Evolutionary conservation across 2,797 vertebrate genomes (phyloP).

Genomic region (Enteromius trimaculatus): DNA sequence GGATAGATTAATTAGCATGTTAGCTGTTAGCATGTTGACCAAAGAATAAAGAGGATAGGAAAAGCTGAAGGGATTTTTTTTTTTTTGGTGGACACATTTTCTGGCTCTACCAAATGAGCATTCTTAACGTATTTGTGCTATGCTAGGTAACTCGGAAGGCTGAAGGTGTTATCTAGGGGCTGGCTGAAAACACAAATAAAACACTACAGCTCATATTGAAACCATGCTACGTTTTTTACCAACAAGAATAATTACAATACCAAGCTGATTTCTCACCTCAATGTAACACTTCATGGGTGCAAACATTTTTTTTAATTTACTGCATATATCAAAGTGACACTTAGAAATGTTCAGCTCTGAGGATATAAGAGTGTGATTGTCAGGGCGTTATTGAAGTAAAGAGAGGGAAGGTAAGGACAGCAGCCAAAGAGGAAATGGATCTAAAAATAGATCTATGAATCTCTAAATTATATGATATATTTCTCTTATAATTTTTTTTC

Average conservation of each 20-base stretch:
- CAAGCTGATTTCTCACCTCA: neutral
- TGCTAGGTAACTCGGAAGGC: too few species aligned
- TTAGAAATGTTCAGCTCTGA: constrained; percentile 4
- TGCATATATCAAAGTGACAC: neutral
- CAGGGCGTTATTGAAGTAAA: neutral
- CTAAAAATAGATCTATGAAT: neutral
- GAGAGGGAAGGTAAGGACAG: constrained; percentile 8
- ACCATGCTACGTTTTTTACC: neutral
- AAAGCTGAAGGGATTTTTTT: too few species aligned
- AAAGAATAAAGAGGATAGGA: neutral
- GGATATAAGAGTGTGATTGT: neutral
- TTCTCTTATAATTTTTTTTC: constrained; percentile 3
- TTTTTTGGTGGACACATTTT: neutral
- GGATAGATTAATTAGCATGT: too few species aligned
- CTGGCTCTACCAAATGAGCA: neutral
- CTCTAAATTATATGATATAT: neutral
- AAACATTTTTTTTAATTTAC: neutral
- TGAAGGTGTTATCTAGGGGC: too few species aligned
- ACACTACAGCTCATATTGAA: neutral
- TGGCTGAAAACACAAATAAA: neutral
- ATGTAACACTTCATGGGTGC: neutral
- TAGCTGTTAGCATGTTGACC: neutral
- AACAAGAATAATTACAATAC: neutral
- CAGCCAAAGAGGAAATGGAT: constrained; percentile 4
- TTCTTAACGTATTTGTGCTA: neutral